Conservation (phyloP, 2,797 vertebrate species). For the Falco naumanni region DNA sequence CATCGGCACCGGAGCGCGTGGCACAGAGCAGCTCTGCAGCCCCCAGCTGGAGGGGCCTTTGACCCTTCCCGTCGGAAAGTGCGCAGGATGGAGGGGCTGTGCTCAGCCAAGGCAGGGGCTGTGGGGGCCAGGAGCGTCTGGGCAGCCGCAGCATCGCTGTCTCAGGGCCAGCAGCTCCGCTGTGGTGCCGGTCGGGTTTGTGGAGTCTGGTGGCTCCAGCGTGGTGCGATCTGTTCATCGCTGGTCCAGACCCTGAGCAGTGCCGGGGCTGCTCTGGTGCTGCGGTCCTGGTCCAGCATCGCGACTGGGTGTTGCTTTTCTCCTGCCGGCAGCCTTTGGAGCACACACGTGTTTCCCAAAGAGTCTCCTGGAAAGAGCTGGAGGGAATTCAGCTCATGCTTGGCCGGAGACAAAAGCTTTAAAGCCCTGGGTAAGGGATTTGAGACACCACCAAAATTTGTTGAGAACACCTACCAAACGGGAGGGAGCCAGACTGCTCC, state of each 20-base stretch:
- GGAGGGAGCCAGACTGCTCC: neutral
- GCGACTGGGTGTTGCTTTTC: neutral
- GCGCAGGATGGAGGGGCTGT: neutral
- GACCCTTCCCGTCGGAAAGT: neutral
- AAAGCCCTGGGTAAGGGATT: neutral
- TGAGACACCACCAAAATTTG: neutral
- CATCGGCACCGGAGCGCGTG: accelerated
- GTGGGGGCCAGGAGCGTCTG: neutral
- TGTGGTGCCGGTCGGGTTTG: accelerated
- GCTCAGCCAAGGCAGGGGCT: neutral
- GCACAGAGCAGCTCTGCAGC: neutral
- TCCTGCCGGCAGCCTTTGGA: neutral
- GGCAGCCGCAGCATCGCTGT: accelerated
- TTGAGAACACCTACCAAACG: neutral
- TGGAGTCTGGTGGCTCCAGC: neutral
- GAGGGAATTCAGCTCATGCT: neutral
- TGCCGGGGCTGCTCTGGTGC: neutral
- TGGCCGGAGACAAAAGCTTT: neutral
- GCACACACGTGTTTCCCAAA: neutral
- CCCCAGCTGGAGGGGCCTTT: accelerated
- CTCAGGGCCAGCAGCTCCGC: neutral
- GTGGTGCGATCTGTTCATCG: accelerated
- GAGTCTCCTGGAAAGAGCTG: neutral
- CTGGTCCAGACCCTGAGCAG: neutral
- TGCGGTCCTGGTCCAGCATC: accelerated